A percentile compares a stretch with the other conserved stretches of the same genome.
Conservation (phyloP, 1,140 invertebrate species). For the Bombyx mori region DNA sequence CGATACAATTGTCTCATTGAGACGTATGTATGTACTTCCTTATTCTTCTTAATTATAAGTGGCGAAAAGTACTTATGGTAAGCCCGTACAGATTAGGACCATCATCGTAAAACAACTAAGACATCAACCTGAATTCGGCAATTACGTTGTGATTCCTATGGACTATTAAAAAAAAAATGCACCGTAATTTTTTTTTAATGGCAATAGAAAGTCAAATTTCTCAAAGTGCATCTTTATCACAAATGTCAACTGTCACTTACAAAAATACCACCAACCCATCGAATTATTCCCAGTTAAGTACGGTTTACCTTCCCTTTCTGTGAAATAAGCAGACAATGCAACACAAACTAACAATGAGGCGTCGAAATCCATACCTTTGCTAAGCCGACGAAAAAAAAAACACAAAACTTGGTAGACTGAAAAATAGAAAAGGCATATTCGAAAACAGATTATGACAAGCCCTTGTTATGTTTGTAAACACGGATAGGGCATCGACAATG, state of each 20-base stretch:
- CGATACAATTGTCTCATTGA: too few relatives aligned
- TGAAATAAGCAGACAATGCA: slow-evolving; percentile 43
- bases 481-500: slow-evolving; percentile 39
- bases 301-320: slow-evolving; percentile 49
- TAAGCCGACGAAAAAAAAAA: slow-evolving; percentile 46
- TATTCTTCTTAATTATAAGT: too few relatives aligned
- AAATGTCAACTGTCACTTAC: slow-evolving; percentile 48
- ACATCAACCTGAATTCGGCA: too few relatives aligned
- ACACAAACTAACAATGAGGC: slow-evolving; percentile 62
- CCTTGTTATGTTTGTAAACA: slow-evolving; percentile 70
- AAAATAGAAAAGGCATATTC: slow-evolving; percentile 52
- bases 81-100: too few relatives aligned
- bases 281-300: slow-evolving; percentile 39
- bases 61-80: too few relatives aligned
- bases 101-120: too few relatives aligned
- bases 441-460: slow-evolving; percentile 67
- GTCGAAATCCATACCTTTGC: slow-evolving; percentile 60
- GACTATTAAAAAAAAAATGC: too few relatives aligned
- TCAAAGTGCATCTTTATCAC: slow-evolving; percentile 26
- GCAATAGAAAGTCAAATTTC: slow-evolving; percentile 43
- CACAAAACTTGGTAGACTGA: slow-evolving; percentile 53
- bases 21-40: too few relatives aligned
- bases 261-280: slow-evolving; percentile 49
- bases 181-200: too few relatives aligned
- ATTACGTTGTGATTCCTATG: too few relatives aligned